Evolutionary conservation across 35 echinoderm and acorn worm genomes (phyloP), one percentile per base, ranked within the genome.

Genomic region (Apostichopus parvimensis): DNA sequence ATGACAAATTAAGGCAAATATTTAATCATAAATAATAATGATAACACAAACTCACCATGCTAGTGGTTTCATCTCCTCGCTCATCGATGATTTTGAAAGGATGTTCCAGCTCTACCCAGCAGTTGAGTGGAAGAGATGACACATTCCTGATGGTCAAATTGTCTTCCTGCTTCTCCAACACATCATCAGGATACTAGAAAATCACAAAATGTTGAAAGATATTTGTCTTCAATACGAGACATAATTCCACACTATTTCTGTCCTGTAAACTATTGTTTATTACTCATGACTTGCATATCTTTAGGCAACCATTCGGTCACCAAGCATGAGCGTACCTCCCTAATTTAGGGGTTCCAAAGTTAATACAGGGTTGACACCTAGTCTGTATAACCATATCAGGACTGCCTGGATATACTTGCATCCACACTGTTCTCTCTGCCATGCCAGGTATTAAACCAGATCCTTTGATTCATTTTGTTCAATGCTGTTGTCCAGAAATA

Each of bases 81-180:
- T 91, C 82, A 66, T 91, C 83, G 28, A 98, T 83, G 28, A 98
- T 80, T 68, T 94, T 91, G 87, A 98, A 98, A 60, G 97, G 97
- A 70, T 94, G 73, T 23, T 95, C 97, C 78, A 98, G 87, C 12
- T 90, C 83, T 52, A 98, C 58, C n/a, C 73, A 79, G 57, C 95
- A 96, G 78, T 90, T 94, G 58, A 99, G 87, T 11, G 97, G 95
- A 17, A 99, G 79, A 18, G 97, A 99, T 13, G 97, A 99, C 54
- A 99, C 93, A 72, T 99, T 99, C 83, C 68, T 94, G 8, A 99
- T 68, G 12, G 87, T 90, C 79, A 99, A 77, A 12, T 94, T 88
- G 20, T 95, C 95, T 53, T 92, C 55, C 90, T 99, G 94, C 66
- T 92, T 99, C 58, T 84, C 86, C 1, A 99, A 80, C 15, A 92